A percentile compares a stretch with the other conserved stretches of the same genome.
Evolutionary conservation across 1,140 invertebrate species (phyloP).

Genomic region (Pogonognathellus flavescens): DNA sequence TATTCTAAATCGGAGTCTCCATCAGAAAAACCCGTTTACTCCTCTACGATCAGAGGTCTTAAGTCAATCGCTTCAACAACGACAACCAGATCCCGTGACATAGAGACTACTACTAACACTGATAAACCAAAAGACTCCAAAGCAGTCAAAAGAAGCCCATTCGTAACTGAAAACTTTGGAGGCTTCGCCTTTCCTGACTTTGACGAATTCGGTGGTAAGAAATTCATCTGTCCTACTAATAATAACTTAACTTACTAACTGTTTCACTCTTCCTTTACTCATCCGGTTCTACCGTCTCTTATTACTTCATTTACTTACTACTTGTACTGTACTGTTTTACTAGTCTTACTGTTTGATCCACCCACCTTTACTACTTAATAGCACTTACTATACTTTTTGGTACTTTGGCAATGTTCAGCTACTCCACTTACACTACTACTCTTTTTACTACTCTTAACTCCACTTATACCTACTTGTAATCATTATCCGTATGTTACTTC

Average conservation of each 20-base stretch:
- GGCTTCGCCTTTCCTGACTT: conserved; percentile 65
- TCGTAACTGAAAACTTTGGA: conserved; percentile 59
- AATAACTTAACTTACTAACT: background rate
- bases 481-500: too few species aligned
- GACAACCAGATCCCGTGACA: conserved; percentile 20
- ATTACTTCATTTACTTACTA: background rate
- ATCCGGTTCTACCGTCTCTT: background rate
- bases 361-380: background rate
- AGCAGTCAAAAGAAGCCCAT: conserved; percentile 67
- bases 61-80: background rate
- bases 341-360: background rate
- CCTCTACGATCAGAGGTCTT: background rate
- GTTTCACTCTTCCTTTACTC: background rate
- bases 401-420: background rate
- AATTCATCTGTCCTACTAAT: conserved; percentile 37
- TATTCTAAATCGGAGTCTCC: background rate
- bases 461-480: too few species aligned
- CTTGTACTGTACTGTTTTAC: background rate
- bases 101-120: conserved; percentile 17
- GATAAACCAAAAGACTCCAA: conserved; percentile 63
- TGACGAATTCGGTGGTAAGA: conserved; percentile 67
- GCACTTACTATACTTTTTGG: background rate
- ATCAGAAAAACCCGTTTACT: too few species aligned
- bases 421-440: too few species aligned
- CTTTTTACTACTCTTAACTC: too few species aligned